A percentile compares a stretch with the other conserved stretches of the same genome.
Conservation (phyloP, 2,888 invertebrate species). For the Archips xylosteana region DNA sequence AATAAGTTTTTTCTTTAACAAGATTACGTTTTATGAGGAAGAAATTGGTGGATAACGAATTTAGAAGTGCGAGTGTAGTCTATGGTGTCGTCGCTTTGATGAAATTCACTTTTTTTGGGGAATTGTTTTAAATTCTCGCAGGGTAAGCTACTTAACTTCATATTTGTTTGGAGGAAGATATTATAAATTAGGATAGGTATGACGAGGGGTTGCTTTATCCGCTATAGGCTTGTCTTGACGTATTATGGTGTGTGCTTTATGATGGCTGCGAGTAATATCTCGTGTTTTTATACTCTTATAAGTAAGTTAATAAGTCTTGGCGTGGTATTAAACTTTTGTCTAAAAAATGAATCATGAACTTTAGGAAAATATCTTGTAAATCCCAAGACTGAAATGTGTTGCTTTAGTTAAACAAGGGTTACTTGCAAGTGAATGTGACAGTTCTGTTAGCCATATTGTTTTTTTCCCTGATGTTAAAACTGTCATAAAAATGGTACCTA, state of each 20-base stretch:
- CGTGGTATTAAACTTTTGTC: conserved; percentile 14
- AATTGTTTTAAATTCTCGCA: conserved; percentile 59
- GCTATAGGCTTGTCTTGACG: conserved; percentile 31
- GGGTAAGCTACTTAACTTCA: conserved; percentile 60
- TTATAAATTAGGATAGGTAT: conserved; percentile 41
- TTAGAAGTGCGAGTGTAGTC: conserved; percentile 56
- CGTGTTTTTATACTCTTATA: conserved; percentile 23
- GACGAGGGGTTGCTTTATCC: conserved; percentile 35
- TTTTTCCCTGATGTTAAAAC: not conserved
- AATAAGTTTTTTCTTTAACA: conserved; percentile 81
- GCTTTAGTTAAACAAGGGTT: no score
- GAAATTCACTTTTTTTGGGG: conserved; percentile 50
- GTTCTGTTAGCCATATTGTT: no score
- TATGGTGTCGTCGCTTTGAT: conserved; percentile 49
- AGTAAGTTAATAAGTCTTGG: conserved; percentile 24
- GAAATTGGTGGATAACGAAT: conserved; percentile 81
- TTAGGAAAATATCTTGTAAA: not conserved
- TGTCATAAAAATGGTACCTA: no score
- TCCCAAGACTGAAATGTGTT: no score
- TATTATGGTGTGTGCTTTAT: conserved; percentile 39
- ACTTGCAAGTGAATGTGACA: no score
- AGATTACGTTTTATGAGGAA: conserved; percentile 80
- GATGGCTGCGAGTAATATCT: conserved; percentile 32
- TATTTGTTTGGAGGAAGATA: conserved; percentile 53
- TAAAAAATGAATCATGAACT: not conserved